Conservation (phyloP, 2,888 invertebrate genomes). For the Ormyrus pomaceus region DNA sequence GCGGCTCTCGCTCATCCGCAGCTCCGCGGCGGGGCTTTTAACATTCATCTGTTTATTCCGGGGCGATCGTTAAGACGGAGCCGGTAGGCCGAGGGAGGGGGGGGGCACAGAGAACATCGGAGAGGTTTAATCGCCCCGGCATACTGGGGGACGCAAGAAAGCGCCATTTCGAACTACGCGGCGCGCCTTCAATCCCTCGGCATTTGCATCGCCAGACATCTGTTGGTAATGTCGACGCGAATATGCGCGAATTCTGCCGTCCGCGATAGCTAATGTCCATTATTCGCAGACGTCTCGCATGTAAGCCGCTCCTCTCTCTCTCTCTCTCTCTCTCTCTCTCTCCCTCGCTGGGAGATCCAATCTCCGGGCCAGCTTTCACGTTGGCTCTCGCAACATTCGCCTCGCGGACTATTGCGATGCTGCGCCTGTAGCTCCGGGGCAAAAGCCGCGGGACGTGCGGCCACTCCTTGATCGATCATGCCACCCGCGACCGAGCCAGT, state of each 20-base stretch:
- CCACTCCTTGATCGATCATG: conserved; percentile 33
- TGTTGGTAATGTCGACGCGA: conserved; percentile 49
- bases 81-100: neutral
- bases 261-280: conserved; percentile 47
- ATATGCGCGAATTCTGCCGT: conserved; percentile 46
- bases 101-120: too few relatives aligned
- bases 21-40: conserved; percentile 15
- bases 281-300: conserved; percentile 47
- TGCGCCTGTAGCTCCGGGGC: neutral
- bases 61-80: neutral
- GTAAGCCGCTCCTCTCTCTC: conserved; percentile 24
- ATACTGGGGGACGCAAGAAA: conserved; percentile 4
- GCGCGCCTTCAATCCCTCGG: neutral
- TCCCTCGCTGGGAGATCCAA: neutral
- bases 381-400: neutral
- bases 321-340: conserved; percentile 22
- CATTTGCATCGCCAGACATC: conserved; percentile 55
- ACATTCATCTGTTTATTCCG: conserved; percentile 39
- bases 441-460: conserved; percentile 28
- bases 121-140: neutral
- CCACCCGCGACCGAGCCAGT: neutral
- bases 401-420: neutral
- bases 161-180: neutral
- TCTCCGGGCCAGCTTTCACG: neutral
- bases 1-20: neutral